Evolutionary conservation across 2,888 invertebrate genomes (phyloP).

Genomic region (Drosophila stalkeri): DNA sequence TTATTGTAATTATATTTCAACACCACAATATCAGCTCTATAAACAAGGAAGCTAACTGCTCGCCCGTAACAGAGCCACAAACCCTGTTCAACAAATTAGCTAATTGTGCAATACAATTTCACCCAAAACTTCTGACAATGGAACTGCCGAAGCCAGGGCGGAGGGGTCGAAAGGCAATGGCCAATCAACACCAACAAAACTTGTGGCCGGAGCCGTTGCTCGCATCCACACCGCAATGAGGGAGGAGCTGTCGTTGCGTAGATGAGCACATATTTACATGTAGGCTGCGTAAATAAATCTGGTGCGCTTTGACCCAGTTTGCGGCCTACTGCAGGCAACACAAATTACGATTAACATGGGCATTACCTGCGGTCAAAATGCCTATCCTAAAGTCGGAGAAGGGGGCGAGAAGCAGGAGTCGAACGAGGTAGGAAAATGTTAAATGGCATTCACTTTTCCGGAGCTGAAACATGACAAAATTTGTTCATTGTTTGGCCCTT

Average conservation of each 20-base stretch:
- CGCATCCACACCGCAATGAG: slow-evolving; percentile 10
- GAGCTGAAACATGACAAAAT: slow-evolving; percentile 32
- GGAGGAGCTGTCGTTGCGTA: slow-evolving; percentile 3
- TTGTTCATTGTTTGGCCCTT: slow-evolving; percentile 38
- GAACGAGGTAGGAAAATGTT: slow-evolving; percentile 24
- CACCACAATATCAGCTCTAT: slow-evolving; percentile 23
- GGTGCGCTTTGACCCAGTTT: slow-evolving; percentile 44
- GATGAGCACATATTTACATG: slow-evolving; percentile 40
- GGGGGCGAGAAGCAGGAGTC: background rate
- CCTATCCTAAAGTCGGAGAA: background rate
- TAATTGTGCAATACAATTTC: slow-evolving; percentile 45
- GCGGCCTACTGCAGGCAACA: slow-evolving; percentile 44
- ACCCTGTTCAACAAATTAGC: slow-evolving; percentile 33
- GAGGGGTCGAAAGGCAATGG: background rate
- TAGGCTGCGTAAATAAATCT: slow-evolving; percentile 54
- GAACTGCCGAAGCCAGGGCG: background rate
- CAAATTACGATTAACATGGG: slow-evolving; percentile 49
- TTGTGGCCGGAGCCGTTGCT: slow-evolving; percentile 35
- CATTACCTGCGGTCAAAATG: slow-evolving; percentile 31
- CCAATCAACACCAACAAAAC: slow-evolving; percentile 43
- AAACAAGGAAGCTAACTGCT: slow-evolving; percentile 40
- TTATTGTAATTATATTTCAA: slow-evolving; percentile 41
- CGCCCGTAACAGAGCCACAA: background rate
- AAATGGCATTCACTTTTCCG: slow-evolving; percentile 10
- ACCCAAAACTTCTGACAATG: slow-evolving; percentile 29